Conservation (phyloP, 2,113 vertebrate genomes). For the Hippolais icterina region DNA sequence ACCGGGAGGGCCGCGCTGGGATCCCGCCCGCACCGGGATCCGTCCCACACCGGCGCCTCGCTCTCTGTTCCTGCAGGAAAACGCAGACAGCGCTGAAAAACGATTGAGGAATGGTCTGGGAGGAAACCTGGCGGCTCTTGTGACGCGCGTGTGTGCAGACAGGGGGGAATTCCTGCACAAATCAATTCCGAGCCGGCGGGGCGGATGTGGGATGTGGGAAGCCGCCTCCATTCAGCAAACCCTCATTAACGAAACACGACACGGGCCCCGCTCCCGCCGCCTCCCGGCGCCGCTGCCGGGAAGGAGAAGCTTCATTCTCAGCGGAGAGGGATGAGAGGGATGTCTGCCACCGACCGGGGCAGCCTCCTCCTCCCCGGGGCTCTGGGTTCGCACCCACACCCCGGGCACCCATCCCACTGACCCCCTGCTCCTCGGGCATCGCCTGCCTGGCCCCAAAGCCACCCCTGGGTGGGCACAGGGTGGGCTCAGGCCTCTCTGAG, state of each 20-base stretch:
- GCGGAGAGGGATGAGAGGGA: background rate
- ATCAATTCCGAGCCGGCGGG: background rate
- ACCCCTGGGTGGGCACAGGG: background rate
- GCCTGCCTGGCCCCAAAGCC: fast-evolving
- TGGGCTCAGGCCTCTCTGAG: background rate
- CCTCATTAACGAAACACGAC: background rate
- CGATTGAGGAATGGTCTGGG: background rate
- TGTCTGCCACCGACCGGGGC: background rate
- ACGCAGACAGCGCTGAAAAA: background rate
- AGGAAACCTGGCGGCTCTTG: background rate
- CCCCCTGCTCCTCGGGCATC: fast-evolving
- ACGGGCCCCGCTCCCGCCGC: background rate
- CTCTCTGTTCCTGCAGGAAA: background rate
- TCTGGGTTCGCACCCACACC: background rate
- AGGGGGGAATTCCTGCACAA: background rate
- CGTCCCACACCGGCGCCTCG: background rate
- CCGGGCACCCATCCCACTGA: fast-evolving
- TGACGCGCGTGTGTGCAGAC: background rate
- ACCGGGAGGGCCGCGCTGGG: background rate
- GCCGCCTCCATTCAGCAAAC: background rate
- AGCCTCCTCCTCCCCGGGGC: background rate
- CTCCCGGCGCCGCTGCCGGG: background rate
- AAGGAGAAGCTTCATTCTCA: fast-evolving
- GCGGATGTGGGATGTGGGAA: background rate
- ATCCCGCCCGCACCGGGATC: fast-evolving